Base-by-base conservation (phyloP, 2,113 vertebrate genomes). In the Geococcyx californianus region DNA sequence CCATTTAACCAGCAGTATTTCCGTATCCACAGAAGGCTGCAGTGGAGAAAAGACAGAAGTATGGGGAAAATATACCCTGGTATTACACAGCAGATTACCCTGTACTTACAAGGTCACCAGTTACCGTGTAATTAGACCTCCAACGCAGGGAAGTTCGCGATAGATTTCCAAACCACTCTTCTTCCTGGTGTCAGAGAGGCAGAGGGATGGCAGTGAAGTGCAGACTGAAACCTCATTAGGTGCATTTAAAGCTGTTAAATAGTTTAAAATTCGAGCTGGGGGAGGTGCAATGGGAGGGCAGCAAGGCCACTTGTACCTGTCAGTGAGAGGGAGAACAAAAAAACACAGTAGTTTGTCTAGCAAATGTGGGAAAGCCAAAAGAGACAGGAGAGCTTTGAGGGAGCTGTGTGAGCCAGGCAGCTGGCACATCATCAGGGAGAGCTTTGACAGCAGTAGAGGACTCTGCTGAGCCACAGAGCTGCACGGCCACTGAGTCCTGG, bases 71-170 rank as follows among this genome's bases (percentile, higher is more conserved):
- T 96, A 96, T 91, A 87, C 80, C 81, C 51, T 86, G 64, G 83
- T 68, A 56, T 87, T 84, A 90, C 72, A 74, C 58, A 87, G 88
- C 78, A 94, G 93, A 95, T 96, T 96, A 95, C 80, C 69, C 94
- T 94, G 85, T 63, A 69, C 84, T 96, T 95, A 87, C 8, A 9
- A 95, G 96, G 94, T 97, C 94, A 82, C 91, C 66, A 34, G 74
- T 91, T 88, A 81, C 83, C 24, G 11, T 91, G 81, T 91, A 95
- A 96, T 97, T 95, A 96, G 84, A 80, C 82, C 73, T 93, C 88
- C 76, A 62, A 60, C 3, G 1, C 64, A 69, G 47, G 17, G 44
- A 89, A 73, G 72, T 66, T 84, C 0, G 0, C 0, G 0, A 26
- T 28, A 89, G 93, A 34, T 87, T 94, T 94, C 90, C 84, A 67